phyloP scores from a whole-genome alignment of 1,140 invertebrate species.

The Leptinotarsa defecta region DNA sequence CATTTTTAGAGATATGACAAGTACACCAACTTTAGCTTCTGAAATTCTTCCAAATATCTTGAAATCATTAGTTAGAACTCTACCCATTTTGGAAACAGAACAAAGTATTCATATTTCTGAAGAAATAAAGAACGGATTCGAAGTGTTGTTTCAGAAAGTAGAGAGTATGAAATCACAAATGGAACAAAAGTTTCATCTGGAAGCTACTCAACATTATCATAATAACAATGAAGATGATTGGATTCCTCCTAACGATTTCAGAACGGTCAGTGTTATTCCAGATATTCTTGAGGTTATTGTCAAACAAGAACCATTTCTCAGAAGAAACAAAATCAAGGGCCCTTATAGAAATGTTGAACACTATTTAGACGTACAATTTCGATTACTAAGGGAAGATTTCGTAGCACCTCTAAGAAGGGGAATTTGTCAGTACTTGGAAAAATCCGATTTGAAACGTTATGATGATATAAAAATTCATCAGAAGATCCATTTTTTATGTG shows the following conservation, averaged over 20 bases:
- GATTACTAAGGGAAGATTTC: conserved; percentile 77
- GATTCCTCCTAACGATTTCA: conserved; percentile 57
- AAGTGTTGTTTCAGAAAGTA: conserved; percentile 28
- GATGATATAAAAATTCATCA: conserved; percentile 47
- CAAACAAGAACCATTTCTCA: conserved; percentile 59
- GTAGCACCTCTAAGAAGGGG: conserved; percentile 63
- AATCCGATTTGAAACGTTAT: conserved; percentile 29
- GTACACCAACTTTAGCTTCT: conserved; percentile 10
- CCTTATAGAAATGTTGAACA: conserved; percentile 67
- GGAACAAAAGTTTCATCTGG: background rate
- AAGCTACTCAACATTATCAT: background rate
- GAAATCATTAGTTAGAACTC: background rate
- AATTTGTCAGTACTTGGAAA: conserved; percentile 54
- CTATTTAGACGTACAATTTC: conserved; percentile 79
- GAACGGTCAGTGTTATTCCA: conserved; percentile 58
- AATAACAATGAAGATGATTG: conserved; percentile 40
- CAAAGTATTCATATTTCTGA: conserved; percentile 15
- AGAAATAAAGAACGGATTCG: background rate
- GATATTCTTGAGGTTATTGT: conserved; percentile 51
- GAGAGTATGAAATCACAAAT: background rate
- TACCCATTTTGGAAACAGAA: background rate
- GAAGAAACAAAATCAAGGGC: conserved; percentile 66
- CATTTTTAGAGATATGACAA: conserved; percentile 16
- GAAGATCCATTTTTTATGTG: conserved; percentile 37
- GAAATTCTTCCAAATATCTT: background rate